Evolutionary conservation across 2,888 invertebrate species (phyloP), one percentile per base, ranked within the genome.

Genomic region (Conops quadrifasciatus): DNA sequence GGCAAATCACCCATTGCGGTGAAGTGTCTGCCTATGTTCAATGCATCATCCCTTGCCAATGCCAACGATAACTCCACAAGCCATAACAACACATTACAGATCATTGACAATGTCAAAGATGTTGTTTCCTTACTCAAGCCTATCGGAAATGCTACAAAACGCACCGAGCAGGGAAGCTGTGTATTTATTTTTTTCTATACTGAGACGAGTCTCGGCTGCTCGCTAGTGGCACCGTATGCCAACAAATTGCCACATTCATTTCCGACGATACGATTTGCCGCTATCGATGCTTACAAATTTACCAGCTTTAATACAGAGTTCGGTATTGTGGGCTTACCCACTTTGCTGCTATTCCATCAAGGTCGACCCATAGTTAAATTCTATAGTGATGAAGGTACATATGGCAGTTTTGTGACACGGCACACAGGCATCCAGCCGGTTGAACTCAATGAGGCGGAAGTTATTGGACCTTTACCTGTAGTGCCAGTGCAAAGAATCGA

Each of bases 251-350:
- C 96, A 1, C 88, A 94, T 80, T 91, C 93, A 3, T 98, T 94
- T 86, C 95, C 96, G 1, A 91, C 92, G 78, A 88, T 98, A 0
- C 93, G 93, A 86, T 90, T 96, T 84, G 92, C 95, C 13, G 97
- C 94, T 2, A 90, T 98, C 21, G 96, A 98, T 88, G 95, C 96
- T 1, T 89, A 93, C 77, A 91, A 91, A 81, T 91, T 93, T 79
- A 91, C 92, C 81, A 90, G 93, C 73, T 93, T 95, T 65, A 96
- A 95, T 86, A 94, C 95, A 0, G 94, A 95, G 78, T 95, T 94
- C 85, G 96, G 96, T 13, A 93, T 96, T 72, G 92, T 95, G 11
- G 96, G 95, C 21, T 92, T 97, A 51, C 97, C 97, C 9, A 94
- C 95, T 2, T 83, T 96, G 45, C 89, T 96, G 87, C 88, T 97